Evolutionary conservation across 1,140 invertebrate genomes (phyloP), one percentile per base, ranked within the genome.

Genomic region (Drosophila pallidifrons): DNA sequence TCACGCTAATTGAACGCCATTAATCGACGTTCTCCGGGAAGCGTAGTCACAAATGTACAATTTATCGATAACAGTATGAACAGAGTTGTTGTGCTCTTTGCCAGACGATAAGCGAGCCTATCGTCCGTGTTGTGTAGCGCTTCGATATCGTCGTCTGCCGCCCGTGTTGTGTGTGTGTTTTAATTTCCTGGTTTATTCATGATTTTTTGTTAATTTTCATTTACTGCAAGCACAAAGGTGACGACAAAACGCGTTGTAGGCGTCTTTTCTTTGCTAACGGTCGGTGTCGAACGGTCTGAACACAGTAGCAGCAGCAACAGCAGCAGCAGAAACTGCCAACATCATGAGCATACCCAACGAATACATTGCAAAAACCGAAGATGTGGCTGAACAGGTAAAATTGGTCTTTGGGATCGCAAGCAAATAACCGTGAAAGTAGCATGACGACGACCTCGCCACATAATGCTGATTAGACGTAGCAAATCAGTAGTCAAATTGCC

Each of bases 321-420:
- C n/a, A 70, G 10, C 38, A 41, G 38, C 15, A 67, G 43, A 46
- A 63, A 43, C 60, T 75, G 75, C 83, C 85, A 88, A 85, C 69
- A 97, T 97, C 69, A 97, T 97, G 96, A 95, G 95, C 94, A 95
- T 95, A 93, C 96, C 96, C 93, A 97, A 96, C 93, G 97, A 98
- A 95, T 95, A 98, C 91, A 94, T 99, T 88, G 95, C 97, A 69
- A 97, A 96, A 92, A 98, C 97, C 46, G 98, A 99, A 94, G 98
- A 99, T 93, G 94, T 98, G 86, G 98, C 97, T 65, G 98, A 99
- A 94, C 97, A 98, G 96, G 98, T 99, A 91, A 79, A 69, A 10
- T 38, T 38, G 6, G 35, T 52, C 32, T 59, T 65, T 47, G 60
- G 67, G 47, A 64, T 68, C 60, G 41, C 63, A 25, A 32, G 41